A percentile compares a stretch with the other conserved stretches of the same genome.
phyloP scores from a whole-genome alignment of 2,797 vertebrate species.

The Falco columbarius region DNA sequence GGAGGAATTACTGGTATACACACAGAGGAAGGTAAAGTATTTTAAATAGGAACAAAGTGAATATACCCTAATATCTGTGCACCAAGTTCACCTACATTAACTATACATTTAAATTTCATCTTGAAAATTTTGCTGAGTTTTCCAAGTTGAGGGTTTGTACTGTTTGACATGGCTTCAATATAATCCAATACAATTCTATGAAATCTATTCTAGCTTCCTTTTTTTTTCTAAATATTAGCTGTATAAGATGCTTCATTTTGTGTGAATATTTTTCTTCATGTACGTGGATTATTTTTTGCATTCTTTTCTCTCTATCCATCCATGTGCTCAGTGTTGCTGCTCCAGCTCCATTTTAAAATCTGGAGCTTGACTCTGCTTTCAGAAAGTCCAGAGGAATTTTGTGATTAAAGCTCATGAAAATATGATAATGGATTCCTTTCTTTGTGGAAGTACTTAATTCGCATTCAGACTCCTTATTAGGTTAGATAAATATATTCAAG shows the following conservation, averaged over 20 bases:
- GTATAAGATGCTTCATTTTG: constrained; percentile 11
- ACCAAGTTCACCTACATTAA: not conserved
- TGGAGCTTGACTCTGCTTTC: not conserved
- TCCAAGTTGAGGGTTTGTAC: not conserved
- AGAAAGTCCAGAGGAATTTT: not conserved
- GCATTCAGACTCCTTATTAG: constrained; percentile 40
- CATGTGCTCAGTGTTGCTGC: not conserved
- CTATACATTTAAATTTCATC: not conserved
- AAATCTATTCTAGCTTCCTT: not conserved
- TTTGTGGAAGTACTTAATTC: constrained; percentile 51
- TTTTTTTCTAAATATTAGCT: not conserved
- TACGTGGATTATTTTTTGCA: not conserved
- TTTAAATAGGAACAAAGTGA: not conserved
- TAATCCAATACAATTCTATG: constrained; percentile 13
- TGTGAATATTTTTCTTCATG: not conserved
- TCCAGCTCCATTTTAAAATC: constrained; percentile 9
- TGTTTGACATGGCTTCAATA: not conserved
- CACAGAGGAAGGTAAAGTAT: not conserved
- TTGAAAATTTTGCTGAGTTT: not conserved
- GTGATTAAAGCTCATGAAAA: not conserved
- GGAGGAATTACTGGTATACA: not conserved
- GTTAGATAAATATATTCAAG: constrained; percentile 54
- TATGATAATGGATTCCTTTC: not conserved
- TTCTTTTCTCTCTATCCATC: not conserved
- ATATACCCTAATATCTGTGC: not conserved